A percentile compares a stretch with the other conserved stretches of the same genome.
Evolutionary conservation across 2,888 invertebrate species (phyloP).

Genomic region (Autographa gamma): DNA sequence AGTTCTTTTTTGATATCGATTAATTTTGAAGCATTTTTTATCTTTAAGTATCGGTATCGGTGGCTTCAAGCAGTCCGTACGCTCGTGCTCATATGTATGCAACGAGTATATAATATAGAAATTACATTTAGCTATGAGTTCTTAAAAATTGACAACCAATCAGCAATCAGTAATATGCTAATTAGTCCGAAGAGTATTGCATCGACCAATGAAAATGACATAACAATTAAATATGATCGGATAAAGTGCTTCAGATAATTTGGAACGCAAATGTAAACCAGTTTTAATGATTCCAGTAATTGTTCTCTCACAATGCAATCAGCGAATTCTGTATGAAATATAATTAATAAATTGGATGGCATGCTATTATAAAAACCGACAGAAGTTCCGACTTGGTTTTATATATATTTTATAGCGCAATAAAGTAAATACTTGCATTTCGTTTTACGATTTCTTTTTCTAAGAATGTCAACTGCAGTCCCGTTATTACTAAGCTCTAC

Average conservation of each 20-base stretch:
- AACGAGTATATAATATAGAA: no score
- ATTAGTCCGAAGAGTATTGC: background rate
- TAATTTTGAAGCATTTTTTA: no score
- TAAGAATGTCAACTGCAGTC: no score
- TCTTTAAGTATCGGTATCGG: no score
- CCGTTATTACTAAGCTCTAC: no score
- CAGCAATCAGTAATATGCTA: background rate
- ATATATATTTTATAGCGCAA: no score
- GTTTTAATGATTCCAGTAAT: background rate
- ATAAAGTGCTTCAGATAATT: constrained; percentile 4
- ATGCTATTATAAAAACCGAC: background rate
- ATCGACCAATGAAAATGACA: background rate
- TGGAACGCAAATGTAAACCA: constrained; percentile 4
- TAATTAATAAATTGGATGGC: constrained; percentile 4
- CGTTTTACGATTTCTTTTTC: no score
- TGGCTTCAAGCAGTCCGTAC: no score
- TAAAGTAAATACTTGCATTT: no score
- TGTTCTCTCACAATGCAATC: constrained; percentile 4
- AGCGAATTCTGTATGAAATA: constrained; percentile 4
- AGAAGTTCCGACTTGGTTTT: background rate
- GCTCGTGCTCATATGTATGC: no score
- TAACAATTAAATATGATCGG: background rate
- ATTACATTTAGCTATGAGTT: background rate
- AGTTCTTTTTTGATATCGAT: no score
- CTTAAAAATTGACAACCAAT: background rate